A percentile compares a stretch with the other conserved stretches of the same genome.
These are phyloP conservation scores for Pangasius macronema DNA, from an alignment of 2,797 vertebrate species.

Conservation along the genomic window DNA sequence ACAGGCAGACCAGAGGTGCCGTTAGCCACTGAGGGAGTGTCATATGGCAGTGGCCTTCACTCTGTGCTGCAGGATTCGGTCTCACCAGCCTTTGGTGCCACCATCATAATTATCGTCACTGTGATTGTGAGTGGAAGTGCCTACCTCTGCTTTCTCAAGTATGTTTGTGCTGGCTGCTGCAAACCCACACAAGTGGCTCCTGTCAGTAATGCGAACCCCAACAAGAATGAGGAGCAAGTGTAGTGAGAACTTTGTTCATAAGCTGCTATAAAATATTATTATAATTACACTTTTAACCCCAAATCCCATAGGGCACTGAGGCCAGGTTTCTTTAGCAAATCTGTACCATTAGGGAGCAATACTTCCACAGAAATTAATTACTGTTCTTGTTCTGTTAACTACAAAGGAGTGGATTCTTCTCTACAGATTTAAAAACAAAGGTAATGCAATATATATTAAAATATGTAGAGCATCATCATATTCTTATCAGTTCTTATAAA, in stretches of 20 bases:
- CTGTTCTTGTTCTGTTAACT: neutral
- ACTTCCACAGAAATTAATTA: neutral
- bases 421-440: neutral
- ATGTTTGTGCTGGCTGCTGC: constrained; percentile 74
- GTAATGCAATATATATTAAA: too few species aligned
- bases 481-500: neutral
- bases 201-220: constrained; percentile 57
- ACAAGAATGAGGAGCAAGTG: constrained; percentile 73
- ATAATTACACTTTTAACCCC: neutral
- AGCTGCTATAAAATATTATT: neutral
- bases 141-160: constrained; percentile 77
- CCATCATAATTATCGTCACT: constrained; percentile 69
- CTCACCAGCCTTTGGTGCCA: constrained; percentile 69
- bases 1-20: constrained; percentile 27
- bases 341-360: neutral
- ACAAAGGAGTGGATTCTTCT: neutral
- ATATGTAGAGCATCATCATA: neutral
- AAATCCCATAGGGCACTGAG: neutral
- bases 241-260: constrained; percentile 33
- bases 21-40: neutral
- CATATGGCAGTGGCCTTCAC: constrained; percentile 54
- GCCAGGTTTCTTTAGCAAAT: neutral
- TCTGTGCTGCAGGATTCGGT: constrained; percentile 61
- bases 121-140: constrained; percentile 64
- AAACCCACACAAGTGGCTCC: constrained; percentile 69